phyloP scores from a whole-genome alignment of 2,113 vertebrate species.

The Halichoeres trimaculatus region DNA sequence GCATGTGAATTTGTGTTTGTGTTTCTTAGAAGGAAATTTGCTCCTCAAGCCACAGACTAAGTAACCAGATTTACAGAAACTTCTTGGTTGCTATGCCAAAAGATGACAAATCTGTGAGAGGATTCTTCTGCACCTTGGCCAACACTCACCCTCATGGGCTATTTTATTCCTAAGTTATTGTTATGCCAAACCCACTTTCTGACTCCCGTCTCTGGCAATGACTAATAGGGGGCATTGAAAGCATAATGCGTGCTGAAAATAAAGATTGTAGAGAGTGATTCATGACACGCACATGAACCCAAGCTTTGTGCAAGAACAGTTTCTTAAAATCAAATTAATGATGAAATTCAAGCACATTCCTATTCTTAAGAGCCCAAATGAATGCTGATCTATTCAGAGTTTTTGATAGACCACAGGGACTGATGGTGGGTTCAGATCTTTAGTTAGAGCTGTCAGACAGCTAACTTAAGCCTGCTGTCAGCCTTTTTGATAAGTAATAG shows the following conservation, averaged over 20 bases:
- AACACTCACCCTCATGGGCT: conserved; percentile 7
- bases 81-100: conserved; percentile 15
- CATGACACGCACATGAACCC: conserved; percentile 17
- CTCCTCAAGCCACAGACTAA: conserved; percentile 2
- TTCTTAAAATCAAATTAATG: conserved; percentile 41
- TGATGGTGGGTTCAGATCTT: conserved; percentile 53
- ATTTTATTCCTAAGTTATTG: conserved; percentile 24
- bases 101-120: not conserved
- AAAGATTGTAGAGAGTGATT: conserved; percentile 36
- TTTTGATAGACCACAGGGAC: conserved; percentile 43
- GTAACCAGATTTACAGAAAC: conserved; percentile 5
- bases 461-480: conserved; percentile 65
- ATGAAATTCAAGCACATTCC: conserved; percentile 38
- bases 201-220: conserved; percentile 24
- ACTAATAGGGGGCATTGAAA: conserved; percentile 32
- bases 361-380: conserved; percentile 12
- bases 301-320: not conserved
- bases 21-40: not conserved
- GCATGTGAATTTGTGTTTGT: not conserved
- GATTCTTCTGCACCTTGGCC: not conserved
- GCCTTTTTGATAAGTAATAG: conserved; percentile 65
- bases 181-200: conserved; percentile 28
- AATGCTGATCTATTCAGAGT: conserved; percentile 1
- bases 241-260: conserved; percentile 21
- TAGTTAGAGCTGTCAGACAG: conserved; percentile 46